Evolutionary conservation across 2,113 vertebrate species (phyloP).

Genomic region (Menura novaehollandiae): DNA sequence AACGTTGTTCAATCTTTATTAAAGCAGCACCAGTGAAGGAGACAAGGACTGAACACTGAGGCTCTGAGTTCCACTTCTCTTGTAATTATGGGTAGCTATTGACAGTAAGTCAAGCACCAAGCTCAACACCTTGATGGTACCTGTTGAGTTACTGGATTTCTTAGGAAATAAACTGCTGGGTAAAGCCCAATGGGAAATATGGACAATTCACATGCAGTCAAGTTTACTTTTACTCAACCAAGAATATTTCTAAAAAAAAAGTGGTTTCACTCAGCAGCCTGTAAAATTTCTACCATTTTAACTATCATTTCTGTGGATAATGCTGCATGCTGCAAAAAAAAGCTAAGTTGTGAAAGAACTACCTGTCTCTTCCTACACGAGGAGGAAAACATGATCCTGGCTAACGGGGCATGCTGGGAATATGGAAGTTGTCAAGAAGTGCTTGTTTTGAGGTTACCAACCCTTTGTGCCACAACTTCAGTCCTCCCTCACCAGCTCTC

Average conservation of each 20-base stretch:
- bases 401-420: slow-evolving; percentile 19
- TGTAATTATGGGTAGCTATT: neutral
- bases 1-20: neutral
- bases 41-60: neutral
- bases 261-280: neutral
- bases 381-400: neutral
- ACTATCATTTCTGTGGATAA: neutral
- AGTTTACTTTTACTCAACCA: neutral
- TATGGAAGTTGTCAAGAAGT: slow-evolving; percentile 21
- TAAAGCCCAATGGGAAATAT: neutral
- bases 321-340: neutral
- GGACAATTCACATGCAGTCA: neutral
- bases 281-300: neutral
- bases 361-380: slow-evolving; percentile 3
- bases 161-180: neutral
- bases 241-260: neutral
- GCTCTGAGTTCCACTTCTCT: neutral
- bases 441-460: neutral
- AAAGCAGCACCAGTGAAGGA: neutral
- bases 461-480: neutral
- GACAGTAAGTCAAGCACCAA: neutral
- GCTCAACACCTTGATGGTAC: neutral
- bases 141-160: neutral
- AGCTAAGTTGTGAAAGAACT: neutral
- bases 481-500: neutral